A percentile compares a stretch with the other conserved stretches of the same genome.
Conservation (phyloP, 2,888 invertebrate species). For the Ptilodon capucinus region DNA sequence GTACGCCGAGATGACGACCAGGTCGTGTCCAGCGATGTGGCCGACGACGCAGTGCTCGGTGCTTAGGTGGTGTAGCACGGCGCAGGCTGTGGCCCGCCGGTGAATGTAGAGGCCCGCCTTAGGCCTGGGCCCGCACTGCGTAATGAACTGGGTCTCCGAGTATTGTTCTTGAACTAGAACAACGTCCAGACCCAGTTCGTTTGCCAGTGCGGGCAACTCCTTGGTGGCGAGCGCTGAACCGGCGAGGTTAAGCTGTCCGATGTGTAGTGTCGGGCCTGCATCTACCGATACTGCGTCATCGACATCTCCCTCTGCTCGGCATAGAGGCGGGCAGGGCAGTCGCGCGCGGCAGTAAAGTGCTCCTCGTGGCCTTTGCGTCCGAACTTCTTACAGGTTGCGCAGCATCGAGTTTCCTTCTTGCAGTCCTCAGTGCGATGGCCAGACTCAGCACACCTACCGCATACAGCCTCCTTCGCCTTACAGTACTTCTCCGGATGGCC, state of each 20-base stretch:
- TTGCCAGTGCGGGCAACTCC: no score
- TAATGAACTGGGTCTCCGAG: not conserved
- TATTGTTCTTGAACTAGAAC: no score
- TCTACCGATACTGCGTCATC: conserved; percentile 5
- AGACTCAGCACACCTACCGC: conserved; percentile 24
- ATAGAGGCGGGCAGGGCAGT: conserved; percentile 19
- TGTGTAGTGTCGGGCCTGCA: not conserved
- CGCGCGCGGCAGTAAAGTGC: conserved; percentile 15
- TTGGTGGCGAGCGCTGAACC: conserved; percentile 17
- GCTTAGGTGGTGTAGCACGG: no score
- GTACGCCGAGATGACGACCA: no score
- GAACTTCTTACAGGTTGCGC: conserved; percentile 32
- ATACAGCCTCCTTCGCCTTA: conserved; percentile 3
- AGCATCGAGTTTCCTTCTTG: not conserved
- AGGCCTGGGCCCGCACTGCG: not conserved
- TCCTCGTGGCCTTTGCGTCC: not conserved
- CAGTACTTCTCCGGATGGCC: conserved; percentile 40
- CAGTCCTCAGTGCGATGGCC: conserved; percentile 22
- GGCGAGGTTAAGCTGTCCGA: conserved; percentile 30
- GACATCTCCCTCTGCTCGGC: conserved; percentile 12
- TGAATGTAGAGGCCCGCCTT: no score
- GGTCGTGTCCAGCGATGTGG: no score
- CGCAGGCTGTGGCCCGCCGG: no score
- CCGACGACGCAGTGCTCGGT: no score
- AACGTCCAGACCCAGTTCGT: conserved; percentile 14